Base-by-base conservation (phyloP, 2,113 vertebrate species). In the Regulus satrapa region DNA sequence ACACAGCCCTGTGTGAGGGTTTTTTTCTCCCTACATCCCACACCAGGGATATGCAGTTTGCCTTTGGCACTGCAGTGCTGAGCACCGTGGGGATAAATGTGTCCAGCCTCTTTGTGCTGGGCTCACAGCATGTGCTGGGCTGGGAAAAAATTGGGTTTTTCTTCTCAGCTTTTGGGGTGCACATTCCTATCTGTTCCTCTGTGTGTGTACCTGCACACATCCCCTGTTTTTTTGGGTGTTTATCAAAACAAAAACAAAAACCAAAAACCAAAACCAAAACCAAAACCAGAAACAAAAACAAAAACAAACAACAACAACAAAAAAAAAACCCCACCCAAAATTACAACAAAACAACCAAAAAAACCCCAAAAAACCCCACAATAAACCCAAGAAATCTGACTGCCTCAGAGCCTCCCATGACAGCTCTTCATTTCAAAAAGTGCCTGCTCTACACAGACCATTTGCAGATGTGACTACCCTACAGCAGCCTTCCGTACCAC, bases 101-200 rank as follows among this genome's bases (percentile, higher is more conserved):
- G 21, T 43, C 32, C 77, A 81, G 26, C 3, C 32, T 24, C 59
- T n/a, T 40, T 0, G 1, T 21, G 20, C 54, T 85, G 64, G 6
- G 5, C 18, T 63, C 41, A 25, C 1, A 31, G 14, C 1, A 1
- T 18, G 5, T 8, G 10, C 29, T 71, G 13, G 11, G 12, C 12
- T 83, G 46, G 17, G 16, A 26, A 1, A 84, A 77, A 73, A 43
- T 1, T 18, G 5, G 14, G 23, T 46, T 61, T 85, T 82, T 14
- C 36, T n/a, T 7, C 36, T 67, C 16, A 56, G 41, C 41, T n/a
- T 2, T 0, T 31, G 14, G 15, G 34, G 23, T 12, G 9, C 12
- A 38, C 3, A 17, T 2, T 20, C 25, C 38, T 29, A 54, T 0
- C 48, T 3, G 5, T 6, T n/a, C 41, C 4, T 28, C 2, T 3